Conservation (phyloP, 1,140 invertebrate genomes). For the Procambarus virginalis region DNA sequence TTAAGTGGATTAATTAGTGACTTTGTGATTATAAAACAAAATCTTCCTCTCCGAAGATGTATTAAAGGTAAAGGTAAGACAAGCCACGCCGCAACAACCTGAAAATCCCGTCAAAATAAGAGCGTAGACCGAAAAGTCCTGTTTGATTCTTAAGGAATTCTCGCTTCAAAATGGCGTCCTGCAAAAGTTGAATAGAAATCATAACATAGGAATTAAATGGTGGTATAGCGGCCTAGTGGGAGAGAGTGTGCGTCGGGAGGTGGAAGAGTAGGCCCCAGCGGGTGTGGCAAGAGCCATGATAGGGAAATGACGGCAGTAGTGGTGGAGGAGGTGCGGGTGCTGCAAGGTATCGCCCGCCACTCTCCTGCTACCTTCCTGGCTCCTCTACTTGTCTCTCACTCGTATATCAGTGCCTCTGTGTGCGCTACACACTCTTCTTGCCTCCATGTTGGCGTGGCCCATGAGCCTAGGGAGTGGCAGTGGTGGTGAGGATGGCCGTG, state of each 20-base stretch:
- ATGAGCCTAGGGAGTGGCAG: too few species aligned
- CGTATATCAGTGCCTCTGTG: not conserved
- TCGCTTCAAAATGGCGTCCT: constrained; percentile 17
- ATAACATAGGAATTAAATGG: not conserved
- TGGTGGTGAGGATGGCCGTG: too few species aligned
- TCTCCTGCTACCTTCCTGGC: not conserved
- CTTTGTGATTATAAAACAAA: constrained; percentile 10
- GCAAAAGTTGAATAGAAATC: constrained; percentile 15
- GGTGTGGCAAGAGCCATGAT: not conserved
- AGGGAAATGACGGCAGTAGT: not conserved
- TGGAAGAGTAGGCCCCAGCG: not conserved
- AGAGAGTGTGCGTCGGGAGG: not conserved
- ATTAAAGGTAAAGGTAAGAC: not conserved
- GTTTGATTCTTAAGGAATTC: constrained; percentile 16
- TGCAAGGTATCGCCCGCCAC: not conserved
- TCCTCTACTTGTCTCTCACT: not conserved
- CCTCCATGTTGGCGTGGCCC: not conserved
- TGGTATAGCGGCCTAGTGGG: not conserved
- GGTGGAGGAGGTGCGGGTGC: not conserved
- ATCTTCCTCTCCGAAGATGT: not conserved
- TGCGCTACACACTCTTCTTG: not conserved
- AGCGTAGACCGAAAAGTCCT: constrained; percentile 9
- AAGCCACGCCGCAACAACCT: not conserved
- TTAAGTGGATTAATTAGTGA: constrained; percentile 38
- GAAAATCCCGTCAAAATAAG: not conserved